Evolutionary conservation across 2,797 vertebrate genomes (phyloP), one percentile per base, ranked within the genome.

Genomic region (Scarus forsteni): DNA sequence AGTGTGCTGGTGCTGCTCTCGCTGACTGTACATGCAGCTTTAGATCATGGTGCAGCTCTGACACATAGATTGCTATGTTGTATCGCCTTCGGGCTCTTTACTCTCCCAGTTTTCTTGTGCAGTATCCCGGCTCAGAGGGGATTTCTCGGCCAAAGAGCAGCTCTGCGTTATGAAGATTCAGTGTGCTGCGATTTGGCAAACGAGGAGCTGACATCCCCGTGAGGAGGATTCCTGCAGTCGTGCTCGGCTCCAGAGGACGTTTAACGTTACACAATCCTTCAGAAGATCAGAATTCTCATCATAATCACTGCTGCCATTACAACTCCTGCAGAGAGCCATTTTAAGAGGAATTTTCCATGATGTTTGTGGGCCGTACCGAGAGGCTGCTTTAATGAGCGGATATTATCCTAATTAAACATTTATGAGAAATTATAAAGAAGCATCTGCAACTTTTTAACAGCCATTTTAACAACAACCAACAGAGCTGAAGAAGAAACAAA

Each of bases 61-160:
- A 73, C 54, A 64, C 43, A 18, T 43, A n/a, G 35, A 46, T 66
- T 40, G 35, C 58, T 10, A 27, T 12, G 49, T 34, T 55, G 39
- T 56, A 16, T 34, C 49, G 71, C 77, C 61, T 65, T 55, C 54
- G 56, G 73, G 54, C 55, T 53, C 42, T 67, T 62, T 61, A 52
- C 52, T 14, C 42, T 66, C 60, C 42, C 57, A 72, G 57, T 38
- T 64, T 48, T 48, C 51, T 56, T 48, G 34, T 8, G 10, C 38
- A 27, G 39, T 52, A 60, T 45, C 13, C 15, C 16, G 60, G 44
- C 62, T 58, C 54, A 54, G 46, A 9, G 52, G 57, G 50, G 63
- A 42, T 64, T 18, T 57, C 48, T 56, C 45, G 55, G 65, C n/a
- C 45, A 50, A 39, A 80, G 46, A 70, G 34, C 39, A 50, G 57